These are phyloP conservation scores for Formica exsecta DNA, from an alignment of 1,140 invertebrate species.

Conservation along the genomic window DNA sequence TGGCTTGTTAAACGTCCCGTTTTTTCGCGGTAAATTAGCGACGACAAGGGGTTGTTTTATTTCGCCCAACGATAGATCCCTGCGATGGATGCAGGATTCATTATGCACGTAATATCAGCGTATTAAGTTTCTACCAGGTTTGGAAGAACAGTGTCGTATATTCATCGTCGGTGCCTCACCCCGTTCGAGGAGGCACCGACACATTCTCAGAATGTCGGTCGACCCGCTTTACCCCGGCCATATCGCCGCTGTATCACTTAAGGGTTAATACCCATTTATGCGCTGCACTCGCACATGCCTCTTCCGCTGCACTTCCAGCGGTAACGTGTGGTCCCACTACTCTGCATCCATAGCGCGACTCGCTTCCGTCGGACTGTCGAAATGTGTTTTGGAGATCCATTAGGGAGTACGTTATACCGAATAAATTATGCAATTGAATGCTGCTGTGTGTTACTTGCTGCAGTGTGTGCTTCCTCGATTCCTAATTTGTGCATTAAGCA, in stretches of 20 bases:
- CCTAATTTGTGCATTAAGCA: conserved; percentile 67
- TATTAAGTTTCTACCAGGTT: conserved; percentile 8
- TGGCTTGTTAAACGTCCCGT: conserved; percentile 21
- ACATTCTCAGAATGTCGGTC: conserved; percentile 35
- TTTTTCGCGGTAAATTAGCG: conserved; percentile 26
- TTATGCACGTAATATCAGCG: conserved; percentile 6
- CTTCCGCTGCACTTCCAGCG: conserved; percentile 53
- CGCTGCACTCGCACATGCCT: conserved; percentile 39
- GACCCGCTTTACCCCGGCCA: conserved; percentile 37
- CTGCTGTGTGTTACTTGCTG: conserved; percentile 22
- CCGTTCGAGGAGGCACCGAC: conserved; percentile 5
- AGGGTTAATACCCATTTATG: conserved; percentile 55
- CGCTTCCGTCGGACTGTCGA: conserved; percentile 45
- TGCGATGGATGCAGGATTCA: not conserved
- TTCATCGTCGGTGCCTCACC: not conserved
- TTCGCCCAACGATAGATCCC: not conserved
- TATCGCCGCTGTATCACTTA: conserved; percentile 42
- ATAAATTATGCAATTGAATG: conserved; percentile 72
- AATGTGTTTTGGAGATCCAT: conserved; percentile 36
- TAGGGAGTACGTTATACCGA: conserved; percentile 52
- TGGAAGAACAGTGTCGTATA: conserved; percentile 8
- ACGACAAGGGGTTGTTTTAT: conserved; percentile 15
- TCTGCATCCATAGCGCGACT: conserved; percentile 28
- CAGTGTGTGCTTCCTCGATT: conserved; percentile 61
- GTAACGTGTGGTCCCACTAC: conserved; percentile 27